These are phyloP conservation scores for Sebastes vulpes DNA, from an alignment of 2,797 vertebrate species.

Conservation along the genomic window DNA sequence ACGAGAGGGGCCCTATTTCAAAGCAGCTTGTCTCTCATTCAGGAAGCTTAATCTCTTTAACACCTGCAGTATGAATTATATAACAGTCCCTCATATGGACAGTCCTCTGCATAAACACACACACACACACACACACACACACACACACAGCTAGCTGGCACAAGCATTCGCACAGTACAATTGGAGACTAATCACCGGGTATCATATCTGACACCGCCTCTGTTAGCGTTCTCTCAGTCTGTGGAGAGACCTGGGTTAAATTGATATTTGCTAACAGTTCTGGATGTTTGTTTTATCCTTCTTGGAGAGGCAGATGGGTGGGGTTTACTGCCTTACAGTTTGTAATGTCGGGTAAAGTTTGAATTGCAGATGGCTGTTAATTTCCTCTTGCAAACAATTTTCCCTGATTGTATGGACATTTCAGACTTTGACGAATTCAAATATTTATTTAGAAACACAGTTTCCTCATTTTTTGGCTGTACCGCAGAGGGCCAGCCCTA, in stretches of 20 bases:
- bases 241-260: slow-evolving; percentile 22
- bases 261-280: slow-evolving; percentile 40
- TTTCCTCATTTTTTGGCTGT: neutral
- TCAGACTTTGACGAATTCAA: neutral
- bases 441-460: neutral
- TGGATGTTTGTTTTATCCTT: slow-evolving; percentile 38
- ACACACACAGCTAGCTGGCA: slow-evolving; percentile 10
- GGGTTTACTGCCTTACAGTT: slow-evolving; percentile 31
- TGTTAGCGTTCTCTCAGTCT: slow-evolving; percentile 22
- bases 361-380: slow-evolving; percentile 52
- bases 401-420: slow-evolving; percentile 11
- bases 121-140: slow-evolving; percentile 32
- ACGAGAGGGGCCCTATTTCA: slow-evolving; percentile 29
- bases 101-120: slow-evolving; percentile 41
- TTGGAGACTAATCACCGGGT: slow-evolving; percentile 37
- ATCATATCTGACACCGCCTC: slow-evolving; percentile 13
- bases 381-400: slow-evolving; percentile 30
- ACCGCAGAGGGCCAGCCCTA: too few relatives aligned
- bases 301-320: slow-evolving; percentile 39
- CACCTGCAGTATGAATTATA: slow-evolving; percentile 77
- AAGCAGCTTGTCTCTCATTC: slow-evolving; percentile 60
- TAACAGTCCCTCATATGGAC: slow-evolving; percentile 61
- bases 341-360: slow-evolving; percentile 45
- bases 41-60: slow-evolving; percentile 55
- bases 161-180: slow-evolving; percentile 26